A percentile compares a stretch with the other conserved stretches of the same genome.
Evolutionary conservation across 1,140 invertebrate species (phyloP).

Genomic region (Penaeus vannamei): DNA sequence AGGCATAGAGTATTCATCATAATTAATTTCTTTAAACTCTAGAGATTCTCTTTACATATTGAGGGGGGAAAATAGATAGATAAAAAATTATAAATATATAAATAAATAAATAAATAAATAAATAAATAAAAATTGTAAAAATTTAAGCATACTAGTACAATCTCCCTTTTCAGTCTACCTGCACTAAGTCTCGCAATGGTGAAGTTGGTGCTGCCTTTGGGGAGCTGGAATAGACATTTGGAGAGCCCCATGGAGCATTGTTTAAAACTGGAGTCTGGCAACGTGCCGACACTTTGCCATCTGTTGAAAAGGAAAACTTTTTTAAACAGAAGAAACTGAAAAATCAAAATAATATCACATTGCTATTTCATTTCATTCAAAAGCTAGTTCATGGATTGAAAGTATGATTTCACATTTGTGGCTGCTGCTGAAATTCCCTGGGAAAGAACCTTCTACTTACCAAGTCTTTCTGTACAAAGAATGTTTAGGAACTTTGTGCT

Average conservation of each 20-base stretch:
- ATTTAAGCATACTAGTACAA: not conserved
- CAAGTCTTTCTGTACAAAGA: conserved; percentile 31
- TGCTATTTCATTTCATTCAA: not conserved
- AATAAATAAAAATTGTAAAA: not conserved
- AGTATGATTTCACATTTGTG: too few relatives aligned
- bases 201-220: conserved; percentile 56
- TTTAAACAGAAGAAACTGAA: not conserved
- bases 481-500: conserved; percentile 43
- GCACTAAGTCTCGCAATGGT: conserved; percentile 63
- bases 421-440: too few relatives aligned
- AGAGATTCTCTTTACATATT: too few relatives aligned
- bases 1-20: too few relatives aligned
- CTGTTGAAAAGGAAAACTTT: not conserved
- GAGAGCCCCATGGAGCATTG: conserved; percentile 20
- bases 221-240: conserved; percentile 59
- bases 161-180: conserved; percentile 22
- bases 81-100: too few relatives aligned
- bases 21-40: too few relatives aligned
- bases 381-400: not conserved
- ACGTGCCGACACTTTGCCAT: not conserved
- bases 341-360: not conserved
- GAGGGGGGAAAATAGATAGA: too few relatives aligned
- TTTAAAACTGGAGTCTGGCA: conserved; percentile 25
- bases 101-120: not conserved
- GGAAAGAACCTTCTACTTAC: conserved; percentile 20